These are phyloP conservation scores for Apodemus speciosus DNA, from an alignment of 2,113 vertebrate species.

Conservation along the genomic window DNA sequence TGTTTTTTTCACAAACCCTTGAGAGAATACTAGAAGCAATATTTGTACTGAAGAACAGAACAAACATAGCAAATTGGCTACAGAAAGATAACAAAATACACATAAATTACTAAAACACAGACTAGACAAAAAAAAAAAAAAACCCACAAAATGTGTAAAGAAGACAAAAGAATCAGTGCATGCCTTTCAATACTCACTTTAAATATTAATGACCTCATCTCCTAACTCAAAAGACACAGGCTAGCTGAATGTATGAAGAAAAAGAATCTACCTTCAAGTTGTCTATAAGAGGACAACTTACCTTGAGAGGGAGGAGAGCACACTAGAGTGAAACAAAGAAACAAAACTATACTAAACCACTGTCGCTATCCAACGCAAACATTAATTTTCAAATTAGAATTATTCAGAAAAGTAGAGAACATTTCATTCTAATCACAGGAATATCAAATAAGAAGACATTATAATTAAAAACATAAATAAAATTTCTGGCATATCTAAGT, in stretches of 20 bases:
- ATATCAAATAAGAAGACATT: background rate
- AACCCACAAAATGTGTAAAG: background rate
- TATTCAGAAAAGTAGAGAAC: background rate
- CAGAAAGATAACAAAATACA: background rate
- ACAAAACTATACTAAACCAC: background rate
- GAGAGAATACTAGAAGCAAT: background rate
- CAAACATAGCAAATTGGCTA: background rate
- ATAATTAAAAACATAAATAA: background rate
- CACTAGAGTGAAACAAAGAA: background rate
- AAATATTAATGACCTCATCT: background rate
- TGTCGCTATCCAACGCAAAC: background rate
- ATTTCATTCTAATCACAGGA: background rate
- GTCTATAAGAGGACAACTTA: background rate
- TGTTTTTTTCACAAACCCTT: background rate
- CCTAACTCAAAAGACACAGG: background rate
- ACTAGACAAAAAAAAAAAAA: background rate
- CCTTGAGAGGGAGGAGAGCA: background rate
- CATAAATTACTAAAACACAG: background rate
- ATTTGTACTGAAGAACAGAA: background rate
- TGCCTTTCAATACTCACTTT: background rate
- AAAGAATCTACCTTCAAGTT: background rate
- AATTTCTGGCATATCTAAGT: background rate
- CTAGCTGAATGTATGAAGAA: background rate
- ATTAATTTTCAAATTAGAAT: background rate
- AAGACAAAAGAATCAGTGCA: background rate